Evolutionary conservation across 2,888 invertebrate species (phyloP).

Genomic region (Apamea anceps): DNA sequence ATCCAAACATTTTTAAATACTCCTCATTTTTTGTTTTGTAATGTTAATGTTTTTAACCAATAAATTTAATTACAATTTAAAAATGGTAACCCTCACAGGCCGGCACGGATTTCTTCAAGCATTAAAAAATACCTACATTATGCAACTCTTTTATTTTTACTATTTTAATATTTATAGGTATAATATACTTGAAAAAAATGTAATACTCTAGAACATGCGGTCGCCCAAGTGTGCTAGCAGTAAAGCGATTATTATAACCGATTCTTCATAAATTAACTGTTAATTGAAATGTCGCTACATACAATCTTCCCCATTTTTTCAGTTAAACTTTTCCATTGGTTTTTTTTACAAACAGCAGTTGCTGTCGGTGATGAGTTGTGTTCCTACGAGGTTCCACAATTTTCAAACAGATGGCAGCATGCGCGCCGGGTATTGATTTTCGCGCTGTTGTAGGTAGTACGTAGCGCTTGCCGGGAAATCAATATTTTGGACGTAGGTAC

Average conservation of each 20-base stretch:
- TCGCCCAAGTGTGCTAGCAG: not conserved
- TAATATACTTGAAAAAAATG: not conserved
- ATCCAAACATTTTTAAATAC: not conserved
- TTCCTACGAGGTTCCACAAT: constrained; percentile 32
- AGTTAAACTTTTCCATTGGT: not conserved
- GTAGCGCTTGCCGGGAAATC: constrained; percentile 78
- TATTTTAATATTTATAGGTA: not conserved
- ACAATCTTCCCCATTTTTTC: not conserved
- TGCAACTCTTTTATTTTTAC: not conserved
- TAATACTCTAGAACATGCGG: not conserved
- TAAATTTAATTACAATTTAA: not conserved
- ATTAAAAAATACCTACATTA: not conserved
- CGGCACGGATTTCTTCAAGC: not conserved
- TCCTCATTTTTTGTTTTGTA: no score
- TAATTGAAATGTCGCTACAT: not conserved
- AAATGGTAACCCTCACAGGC: not conserved
- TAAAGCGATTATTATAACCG: not conserved
- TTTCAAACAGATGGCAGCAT: constrained; percentile 81
- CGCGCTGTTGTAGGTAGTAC: constrained; percentile 65
- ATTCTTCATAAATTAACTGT: not conserved
- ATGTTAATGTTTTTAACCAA: no score
- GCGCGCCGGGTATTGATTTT: constrained; percentile 84
- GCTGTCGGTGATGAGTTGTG: not conserved
- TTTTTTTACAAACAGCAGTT: constrained; percentile 5
- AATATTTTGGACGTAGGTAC: constrained; percentile 79